phyloP scores from a whole-genome alignment of 2,888 invertebrate species.

The Bombylius major region DNA sequence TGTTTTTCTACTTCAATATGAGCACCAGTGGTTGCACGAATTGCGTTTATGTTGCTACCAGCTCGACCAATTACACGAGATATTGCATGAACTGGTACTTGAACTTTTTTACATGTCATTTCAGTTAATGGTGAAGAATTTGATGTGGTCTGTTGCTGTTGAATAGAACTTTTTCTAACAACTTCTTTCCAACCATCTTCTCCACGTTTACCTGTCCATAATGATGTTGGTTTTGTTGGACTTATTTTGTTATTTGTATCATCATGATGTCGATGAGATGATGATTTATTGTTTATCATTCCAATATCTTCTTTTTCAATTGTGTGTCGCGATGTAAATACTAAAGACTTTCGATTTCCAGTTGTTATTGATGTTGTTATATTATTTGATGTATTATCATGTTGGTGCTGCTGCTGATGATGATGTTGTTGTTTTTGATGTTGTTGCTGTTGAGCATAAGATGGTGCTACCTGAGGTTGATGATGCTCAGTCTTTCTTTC shows the following conservation, averaged over 20 bases:
- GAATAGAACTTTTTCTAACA: constrained; percentile 64
- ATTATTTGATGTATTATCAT: background rate
- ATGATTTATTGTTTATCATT: background rate
- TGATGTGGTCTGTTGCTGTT: constrained; percentile 25
- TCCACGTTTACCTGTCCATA: constrained; percentile 45
- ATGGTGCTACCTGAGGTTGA: background rate
- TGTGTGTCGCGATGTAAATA: constrained; percentile 58
- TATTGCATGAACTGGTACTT: constrained; percentile 87
- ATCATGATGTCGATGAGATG: constrained; percentile 7
- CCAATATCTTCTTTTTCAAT: constrained; percentile 53
- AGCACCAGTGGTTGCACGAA: constrained; percentile 90
- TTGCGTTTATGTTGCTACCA: constrained; percentile 96
- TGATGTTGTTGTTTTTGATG: background rate
- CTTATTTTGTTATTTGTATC: constrained; percentile 1
- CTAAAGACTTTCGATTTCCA: constrained; percentile 46
- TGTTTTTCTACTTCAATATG: constrained; percentile 98
- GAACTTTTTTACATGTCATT: constrained; percentile 73
- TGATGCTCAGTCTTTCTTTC: background rate
- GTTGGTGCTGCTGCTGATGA: constrained; percentile 10
- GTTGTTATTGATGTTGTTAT: background rate
- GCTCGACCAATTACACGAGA: constrained; percentile 95
- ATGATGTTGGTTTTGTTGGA: constrained; percentile 4
- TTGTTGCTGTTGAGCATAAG: background rate
- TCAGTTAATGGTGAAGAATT: constrained; percentile 26
- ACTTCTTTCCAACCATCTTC: constrained; percentile 98